phyloP scores from a whole-genome alignment of 2,113 vertebrate species.

The Centropus unirufus region DNA sequence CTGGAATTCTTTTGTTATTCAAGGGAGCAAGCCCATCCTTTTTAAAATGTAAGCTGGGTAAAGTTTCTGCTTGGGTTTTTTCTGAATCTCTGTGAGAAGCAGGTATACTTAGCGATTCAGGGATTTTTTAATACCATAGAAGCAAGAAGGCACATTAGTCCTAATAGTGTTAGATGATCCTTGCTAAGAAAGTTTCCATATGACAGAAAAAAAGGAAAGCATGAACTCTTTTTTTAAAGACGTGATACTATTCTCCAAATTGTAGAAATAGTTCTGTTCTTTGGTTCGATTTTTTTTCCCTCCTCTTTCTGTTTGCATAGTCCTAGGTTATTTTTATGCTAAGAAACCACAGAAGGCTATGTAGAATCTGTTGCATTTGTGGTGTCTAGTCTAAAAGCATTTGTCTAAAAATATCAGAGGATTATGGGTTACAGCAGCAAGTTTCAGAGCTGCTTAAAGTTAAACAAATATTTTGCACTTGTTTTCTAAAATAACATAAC shows the following conservation, averaged over 20 bases:
- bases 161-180: not conserved
- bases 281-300: not conserved
- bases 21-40: not conserved
- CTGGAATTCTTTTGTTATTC: not conserved
- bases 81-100: not conserved
- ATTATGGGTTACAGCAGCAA: constrained; percentile 50
- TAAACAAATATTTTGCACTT: constrained; percentile 26
- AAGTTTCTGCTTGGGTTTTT: not conserved
- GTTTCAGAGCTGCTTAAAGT: not conserved
- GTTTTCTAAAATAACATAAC: constrained; percentile 23
- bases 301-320: constrained; percentile 8
- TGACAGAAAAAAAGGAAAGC: constrained; percentile 23
- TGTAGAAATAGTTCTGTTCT: constrained; percentile 8
- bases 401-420: constrained; percentile 49
- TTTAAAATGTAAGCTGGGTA: not conserved
- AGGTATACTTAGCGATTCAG: not conserved
- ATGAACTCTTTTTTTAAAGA: constrained; percentile 8
- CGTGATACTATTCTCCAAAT: not conserved
- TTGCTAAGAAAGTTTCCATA: constrained; percentile 13
- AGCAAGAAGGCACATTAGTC: not conserved
- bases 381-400: constrained; percentile 32
- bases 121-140: not conserved
- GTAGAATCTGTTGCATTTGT: not conserved
- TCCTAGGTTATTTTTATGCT: constrained; percentile 42
- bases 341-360: constrained; percentile 33